These are phyloP conservation scores for Andricus grossulariae DNA, from an alignment of 1,140 invertebrate species.

Conservation along the genomic window DNA sequence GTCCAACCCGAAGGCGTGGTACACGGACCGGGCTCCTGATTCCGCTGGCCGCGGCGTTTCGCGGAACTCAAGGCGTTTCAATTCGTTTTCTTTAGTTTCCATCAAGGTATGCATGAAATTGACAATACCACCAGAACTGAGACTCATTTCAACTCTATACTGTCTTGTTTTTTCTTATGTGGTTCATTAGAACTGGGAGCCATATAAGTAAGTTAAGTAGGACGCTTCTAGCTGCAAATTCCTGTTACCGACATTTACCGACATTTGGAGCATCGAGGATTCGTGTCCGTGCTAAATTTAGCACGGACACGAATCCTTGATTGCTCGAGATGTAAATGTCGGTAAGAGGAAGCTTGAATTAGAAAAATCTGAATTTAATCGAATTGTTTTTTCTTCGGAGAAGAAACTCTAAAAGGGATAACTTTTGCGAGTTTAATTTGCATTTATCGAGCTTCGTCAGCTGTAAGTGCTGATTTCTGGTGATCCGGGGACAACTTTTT, in stretches of 20 bases:
- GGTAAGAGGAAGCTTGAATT: too few species aligned
- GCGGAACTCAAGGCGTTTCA: slow-evolving; percentile 33
- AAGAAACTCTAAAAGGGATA: too few species aligned
- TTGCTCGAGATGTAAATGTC: too few species aligned
- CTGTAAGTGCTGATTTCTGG: slow-evolving; percentile 18
- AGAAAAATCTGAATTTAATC: too few species aligned
- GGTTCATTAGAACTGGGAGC: too few species aligned
- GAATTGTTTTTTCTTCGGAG: too few species aligned
- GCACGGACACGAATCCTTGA: too few species aligned
- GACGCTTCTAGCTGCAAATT: too few species aligned
- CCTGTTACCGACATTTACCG: too few species aligned
- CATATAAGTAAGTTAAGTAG: too few species aligned
- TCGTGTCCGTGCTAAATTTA: too few species aligned
- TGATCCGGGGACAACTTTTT: slow-evolving; percentile 1
- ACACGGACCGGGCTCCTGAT: slow-evolving; percentile 29
- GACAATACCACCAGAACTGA: not conserved
- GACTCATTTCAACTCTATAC: not conserved
- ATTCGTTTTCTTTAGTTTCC: slow-evolving; percentile 18
- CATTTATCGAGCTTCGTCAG: not conserved
- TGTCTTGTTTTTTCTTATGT: not conserved
- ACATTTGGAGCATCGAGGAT: too few species aligned
- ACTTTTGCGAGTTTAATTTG: not conserved
- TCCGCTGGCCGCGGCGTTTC: slow-evolving; percentile 22
- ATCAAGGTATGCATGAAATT: not conserved
- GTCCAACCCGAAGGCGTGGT: slow-evolving; percentile 7